phyloP scores from a whole-genome alignment of 2,797 vertebrate species.

The Simalia tracyae region DNA sequence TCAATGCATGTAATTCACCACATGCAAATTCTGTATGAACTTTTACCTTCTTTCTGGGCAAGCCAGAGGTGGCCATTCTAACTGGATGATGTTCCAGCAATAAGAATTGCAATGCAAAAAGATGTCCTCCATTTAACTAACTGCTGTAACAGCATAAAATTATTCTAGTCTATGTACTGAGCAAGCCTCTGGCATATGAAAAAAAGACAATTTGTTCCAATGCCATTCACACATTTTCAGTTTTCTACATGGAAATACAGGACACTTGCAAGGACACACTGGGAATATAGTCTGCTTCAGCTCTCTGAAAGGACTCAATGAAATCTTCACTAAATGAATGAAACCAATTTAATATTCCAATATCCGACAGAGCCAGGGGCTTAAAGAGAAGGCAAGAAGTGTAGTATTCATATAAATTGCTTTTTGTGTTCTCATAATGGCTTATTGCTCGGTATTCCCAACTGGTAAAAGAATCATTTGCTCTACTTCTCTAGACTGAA shows the following conservation, averaged over 20 bases:
- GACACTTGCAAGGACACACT: background rate
- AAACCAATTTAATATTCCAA: conserved; percentile 46
- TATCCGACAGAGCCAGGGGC: conserved; percentile 43
- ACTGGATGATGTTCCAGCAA: background rate
- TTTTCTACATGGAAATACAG: background rate
- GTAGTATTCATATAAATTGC: conserved; percentile 59
- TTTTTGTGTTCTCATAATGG: conserved; percentile 50
- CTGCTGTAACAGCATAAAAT: background rate
- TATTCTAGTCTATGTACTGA: background rate
- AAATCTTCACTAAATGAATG: conserved; percentile 55
- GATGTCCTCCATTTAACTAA: background rate
- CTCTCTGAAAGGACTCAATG: conserved; percentile 19
- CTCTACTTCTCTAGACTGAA: conserved; percentile 48
- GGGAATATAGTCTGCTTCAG: background rate
- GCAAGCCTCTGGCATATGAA: background rate
- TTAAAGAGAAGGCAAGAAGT: conserved; percentile 53
- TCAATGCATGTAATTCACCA: background rate
- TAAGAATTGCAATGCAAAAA: background rate
- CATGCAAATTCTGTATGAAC: background rate
- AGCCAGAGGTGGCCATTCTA: background rate
- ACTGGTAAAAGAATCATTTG: conserved; percentile 59
- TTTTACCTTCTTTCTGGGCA: background rate
- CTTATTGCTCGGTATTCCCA: conserved; percentile 52
- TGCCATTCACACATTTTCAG: conserved; percentile 11
- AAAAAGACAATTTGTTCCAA: background rate